Evolutionary conservation across 2,797 vertebrate species (phyloP), one percentile per base, ranked within the genome.

Genomic region (Dallia pectoralis): DNA sequence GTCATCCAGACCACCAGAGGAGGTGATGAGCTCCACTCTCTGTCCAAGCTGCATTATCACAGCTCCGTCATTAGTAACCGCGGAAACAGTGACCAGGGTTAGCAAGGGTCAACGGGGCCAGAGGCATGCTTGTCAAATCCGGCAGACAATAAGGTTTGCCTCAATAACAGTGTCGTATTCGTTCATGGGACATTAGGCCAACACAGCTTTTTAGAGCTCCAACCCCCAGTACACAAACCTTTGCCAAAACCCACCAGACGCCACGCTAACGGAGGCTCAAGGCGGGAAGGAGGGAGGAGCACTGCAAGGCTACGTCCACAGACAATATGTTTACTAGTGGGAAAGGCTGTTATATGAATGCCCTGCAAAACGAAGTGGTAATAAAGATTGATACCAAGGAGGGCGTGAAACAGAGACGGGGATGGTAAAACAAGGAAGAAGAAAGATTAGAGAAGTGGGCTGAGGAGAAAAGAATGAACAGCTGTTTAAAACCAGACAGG

Each of bases 111-210:
- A 88, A 79, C 48, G 71, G 15, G 51, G 82, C 88, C 86, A 88
- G 83, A 84, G 84, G 87, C 87, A 87, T 76, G 87, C 87, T 87
- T 90, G 85, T 91, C 91, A 91, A 93, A 89, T 89, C 88, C 78
- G 79, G 68, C 48, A 74, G 79, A 90, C 89, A 91, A 91, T 83
- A 83, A 89, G 83, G 70, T 49, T 74, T 68, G 64, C 79, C 77
- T 80, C 84, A 89, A 70, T 87, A 83, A 88, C 77, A 47, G 79
- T 87, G 85, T 88, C 78, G 82, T 71, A 63, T 69, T 70, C 66
- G 88, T 90, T 90, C 81, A 89, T 66, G 30, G 72, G 77, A 85
- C 76, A 90, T 90, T 89, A 89, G 82, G 80, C 78, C 81, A 74
- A 84, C 82, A 87, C 77, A 86, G 79, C 71, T 74, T 51, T 68